Base-by-base conservation (phyloP, 2,797 vertebrate species). In the Acanthurus leucopareius region DNA sequence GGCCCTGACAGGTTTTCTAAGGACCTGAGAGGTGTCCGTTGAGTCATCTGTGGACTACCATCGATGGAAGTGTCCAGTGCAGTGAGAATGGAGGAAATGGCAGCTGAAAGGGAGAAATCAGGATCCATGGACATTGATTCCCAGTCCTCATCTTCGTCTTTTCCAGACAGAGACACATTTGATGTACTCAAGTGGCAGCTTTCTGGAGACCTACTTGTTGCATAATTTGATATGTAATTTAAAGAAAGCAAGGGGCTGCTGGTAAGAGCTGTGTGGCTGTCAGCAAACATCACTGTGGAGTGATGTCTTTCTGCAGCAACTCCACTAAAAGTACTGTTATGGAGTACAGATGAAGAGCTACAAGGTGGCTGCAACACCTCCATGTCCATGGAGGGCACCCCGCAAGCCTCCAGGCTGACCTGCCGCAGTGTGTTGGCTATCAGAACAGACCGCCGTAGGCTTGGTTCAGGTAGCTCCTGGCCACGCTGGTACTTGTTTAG, bases 371-470 rank as follows among this genome's bases (percentile, higher is more conserved):
- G 64, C 0, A 60, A 40, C 19, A 14, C 56, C 57, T 77, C 84
- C 56, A 0, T 2, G 7, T 68, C 65, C 2, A 16, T 35, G 2
- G 81, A 15, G 3, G 70, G 69, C 14, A 3, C 74, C 52, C 11
- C 60, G 35, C 49, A 83, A 0, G 88, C 85, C 25, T 94, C 93
- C 1, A 52, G 89, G 89, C 83, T 95, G 88, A 87, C 94, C 70
- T 95, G 93, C 38, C 96, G 94, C 70, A 97, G 91, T 0, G 96
- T 97, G 89, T 97, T 97, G 53, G 94, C 94, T 16, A 97, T 97
- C 0, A 97, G 95, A 1, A 97, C 96, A 0, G 96, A 96, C 4
- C 96, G 83, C 0, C 94, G 91, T 61, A 97, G 94, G 85, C 95
- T 96, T 58, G 95, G 96, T 5, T 96, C 95, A 0, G 92, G 79